A percentile compares a stretch with the other conserved stretches of the same genome.
These are phyloP conservation scores for Orthonevra nobilis DNA, from an alignment of 2,888 invertebrate genomes.

Conservation along the genomic window DNA sequence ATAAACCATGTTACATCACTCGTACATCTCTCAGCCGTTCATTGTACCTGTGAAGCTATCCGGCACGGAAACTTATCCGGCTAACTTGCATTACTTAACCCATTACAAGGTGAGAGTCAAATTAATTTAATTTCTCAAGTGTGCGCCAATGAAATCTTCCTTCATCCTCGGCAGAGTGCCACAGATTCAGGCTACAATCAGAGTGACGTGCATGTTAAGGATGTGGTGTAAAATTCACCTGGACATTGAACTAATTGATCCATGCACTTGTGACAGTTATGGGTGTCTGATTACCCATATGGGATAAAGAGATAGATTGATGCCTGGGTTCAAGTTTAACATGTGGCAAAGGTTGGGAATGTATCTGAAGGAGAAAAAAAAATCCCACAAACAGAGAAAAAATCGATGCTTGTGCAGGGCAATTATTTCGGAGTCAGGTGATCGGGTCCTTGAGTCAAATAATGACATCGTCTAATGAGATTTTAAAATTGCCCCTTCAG, in stretches of 20 bases:
- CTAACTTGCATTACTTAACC: constrained; percentile 62
- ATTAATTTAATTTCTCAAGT: constrained; percentile 70
- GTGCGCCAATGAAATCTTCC: constrained; percentile 42
- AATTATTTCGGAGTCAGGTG: background rate
- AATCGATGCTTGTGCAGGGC: constrained; percentile 19
- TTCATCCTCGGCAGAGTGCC: background rate
- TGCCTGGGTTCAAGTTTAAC: background rate
- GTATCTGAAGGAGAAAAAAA: constrained; percentile 48
- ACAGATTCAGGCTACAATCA: constrained; percentile 28
- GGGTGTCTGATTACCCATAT: constrained; percentile 48
- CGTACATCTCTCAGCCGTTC: too few relatives aligned
- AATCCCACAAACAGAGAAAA: constrained; percentile 31
- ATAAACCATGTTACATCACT: constrained; percentile 16
- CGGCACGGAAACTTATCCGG: constrained; percentile 20
- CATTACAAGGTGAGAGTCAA: constrained; percentile 50
- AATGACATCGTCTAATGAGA: constrained; percentile 27
- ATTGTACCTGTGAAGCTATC: constrained; percentile 28
- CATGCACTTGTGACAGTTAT: constrained; percentile 49
- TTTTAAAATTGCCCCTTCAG: constrained; percentile 32
- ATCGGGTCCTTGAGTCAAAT: constrained; percentile 8
- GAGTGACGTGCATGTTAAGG: constrained; percentile 1
- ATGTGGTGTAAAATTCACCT: constrained; percentile 17
- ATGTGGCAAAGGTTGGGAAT: background rate
- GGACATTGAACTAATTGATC: constrained; percentile 53
- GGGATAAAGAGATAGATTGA: background rate